Evolutionary conservation across 2,888 invertebrate genomes (phyloP), one percentile per base, ranked within the genome.

Genomic region (Sicus ferrugineus): DNA sequence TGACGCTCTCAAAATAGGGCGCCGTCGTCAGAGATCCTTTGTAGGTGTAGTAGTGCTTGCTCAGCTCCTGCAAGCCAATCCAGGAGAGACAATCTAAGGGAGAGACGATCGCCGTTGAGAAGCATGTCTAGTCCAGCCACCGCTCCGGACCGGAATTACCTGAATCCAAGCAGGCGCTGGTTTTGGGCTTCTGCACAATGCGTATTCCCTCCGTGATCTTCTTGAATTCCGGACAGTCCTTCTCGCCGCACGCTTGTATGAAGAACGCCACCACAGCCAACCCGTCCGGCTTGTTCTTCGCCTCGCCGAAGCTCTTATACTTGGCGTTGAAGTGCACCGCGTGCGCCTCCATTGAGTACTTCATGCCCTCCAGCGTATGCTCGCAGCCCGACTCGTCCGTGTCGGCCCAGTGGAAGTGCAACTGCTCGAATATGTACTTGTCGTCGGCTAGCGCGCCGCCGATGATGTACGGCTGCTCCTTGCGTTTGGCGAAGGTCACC

Each of bases 341-440:
- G 79, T 94, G 94, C 58, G 92, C 90, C 84, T 93, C 93, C 84
- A 91, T 91, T 9, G 92, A 91, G 76, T 89, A 92, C 73, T 92
- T 91, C 69, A 82, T 88, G 58, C 92, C 92, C 83, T 93, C 91
- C 56, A 94, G 87, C 38, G 90, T 90, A 79, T 94, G 94, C 81
- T 94, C 94, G 76, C 93, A 93, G 16, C 93, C 93, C 46, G 90
- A 90, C 77, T 90, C 90, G 76, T 92, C 90, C 64, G 89, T 89
- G 26, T 91, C 90, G 1, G 90, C 90, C 93, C 93, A 93, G 83
- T 94, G 93, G 83, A 93, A 93, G 84, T 93, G 93, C 83, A 93
- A 87, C 81, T 93, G 93, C 75, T 92, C 91, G 72, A 93, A 92
- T 68, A 90, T 88, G 77, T 90, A 92, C 72, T 89, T 89, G 64